Conservation (phyloP, 2,888 invertebrate species). For the Bellardia bayeri region DNA sequence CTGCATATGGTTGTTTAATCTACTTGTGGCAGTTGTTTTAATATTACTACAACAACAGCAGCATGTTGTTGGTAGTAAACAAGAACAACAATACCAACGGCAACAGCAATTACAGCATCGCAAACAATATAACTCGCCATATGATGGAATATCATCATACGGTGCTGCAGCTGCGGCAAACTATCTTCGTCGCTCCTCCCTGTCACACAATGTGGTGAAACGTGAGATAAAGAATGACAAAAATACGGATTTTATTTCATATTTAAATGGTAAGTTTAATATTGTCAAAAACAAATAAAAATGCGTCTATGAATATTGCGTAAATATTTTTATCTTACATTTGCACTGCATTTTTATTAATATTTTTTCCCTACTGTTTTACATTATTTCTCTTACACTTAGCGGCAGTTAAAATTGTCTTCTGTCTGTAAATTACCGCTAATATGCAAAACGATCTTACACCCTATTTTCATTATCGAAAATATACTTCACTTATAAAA, state of each 20-base stretch:
- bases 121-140: conserved; percentile 42
- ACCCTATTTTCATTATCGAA: too few species aligned
- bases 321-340: conserved; percentile 7
- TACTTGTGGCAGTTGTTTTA: conserved; percentile 76
- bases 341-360: neutral
- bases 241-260: conserved; percentile 68
- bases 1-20: conserved; percentile 78
- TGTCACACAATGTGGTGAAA: conserved; percentile 52
- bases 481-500: too few species aligned
- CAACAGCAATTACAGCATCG: conserved; percentile 37
- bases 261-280: conserved; percentile 68
- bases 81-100: conserved; percentile 36
- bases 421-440: neutral
- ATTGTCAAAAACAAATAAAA: neutral
- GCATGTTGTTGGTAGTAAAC: conserved; percentile 57
- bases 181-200: conserved; percentile 56
- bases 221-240: conserved; percentile 60
- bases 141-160: conserved; percentile 62
- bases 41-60: conserved; percentile 72
- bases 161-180: conserved; percentile 58
- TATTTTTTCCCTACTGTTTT: neutral
- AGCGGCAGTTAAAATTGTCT: neutral
- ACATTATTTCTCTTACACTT: neutral
- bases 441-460: too few species aligned
- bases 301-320: neutral